Evolutionary conservation across 2,797 vertebrate genomes (phyloP), one percentile per base, ranked within the genome.

Genomic region (Leptodactylus fallax): DNA sequence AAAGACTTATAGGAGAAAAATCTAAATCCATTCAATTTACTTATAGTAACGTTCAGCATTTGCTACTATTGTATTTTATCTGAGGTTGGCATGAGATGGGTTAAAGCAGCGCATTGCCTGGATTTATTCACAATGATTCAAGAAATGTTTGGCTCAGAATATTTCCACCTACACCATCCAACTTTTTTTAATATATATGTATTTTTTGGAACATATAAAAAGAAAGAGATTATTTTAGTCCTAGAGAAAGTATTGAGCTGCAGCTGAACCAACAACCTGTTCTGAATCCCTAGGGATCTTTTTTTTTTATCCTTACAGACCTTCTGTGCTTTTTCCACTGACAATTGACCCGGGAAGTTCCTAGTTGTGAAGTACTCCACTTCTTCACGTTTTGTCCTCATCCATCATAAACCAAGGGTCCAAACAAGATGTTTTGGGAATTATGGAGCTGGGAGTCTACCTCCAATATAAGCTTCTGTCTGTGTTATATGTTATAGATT

Each of bases 191-290:
- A 89, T 86, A 89, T 89, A 89, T 89, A 89, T 89, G 79, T 89
- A 89, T 86, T 78, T 86, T 89, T 89, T 89, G 88, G 88, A 86
- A 89, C 69, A 49, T 89, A 86, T 78, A 86, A 89, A 89, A 83
- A 86, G 88, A 89, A 79, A 77, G 80, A 86, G 79, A 86, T 89
- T 89, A 86, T 89, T 89, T 89, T 89, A 86, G 88, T 86, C 61
- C 71, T 86, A 86, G 60, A 69, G 72, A 85, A 89, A 89, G 84
- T 85, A 85, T 89, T 85, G 79, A 81, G 83, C 79, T 69, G 65
- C 88, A 89, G 88, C 88, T 89, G 88, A 83, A 89, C 69, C 79
- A 89, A 89, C 88, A 89, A 89, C 88, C 88, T 89, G 84, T 86
- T 86, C 84, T 23, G 12, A 85, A 83, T 83, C 88, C 27, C 78